phyloP scores from a whole-genome alignment of 2,797 vertebrate species.

The Lacerta bilineata region DNA sequence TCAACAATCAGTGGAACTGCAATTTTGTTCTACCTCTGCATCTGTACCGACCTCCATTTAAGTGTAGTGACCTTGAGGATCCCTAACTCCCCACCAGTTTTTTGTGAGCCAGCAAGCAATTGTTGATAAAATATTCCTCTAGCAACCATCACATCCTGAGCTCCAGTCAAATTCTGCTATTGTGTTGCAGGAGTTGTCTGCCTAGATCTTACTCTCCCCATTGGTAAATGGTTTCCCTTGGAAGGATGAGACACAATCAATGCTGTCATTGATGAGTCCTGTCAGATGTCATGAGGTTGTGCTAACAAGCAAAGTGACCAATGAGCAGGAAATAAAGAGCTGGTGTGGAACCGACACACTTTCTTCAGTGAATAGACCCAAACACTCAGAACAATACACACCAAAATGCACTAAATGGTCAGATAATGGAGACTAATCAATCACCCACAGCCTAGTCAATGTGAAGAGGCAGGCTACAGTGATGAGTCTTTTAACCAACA shows the following conservation, averaged over 20 bases:
- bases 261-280: not conserved
- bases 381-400: not conserved
- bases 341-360: not conserved
- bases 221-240: not conserved
- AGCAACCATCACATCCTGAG: not conserved
- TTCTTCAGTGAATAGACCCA: not conserved
- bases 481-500: not conserved
- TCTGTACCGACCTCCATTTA: not conserved
- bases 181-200: not conserved
- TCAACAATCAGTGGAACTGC: not conserved
- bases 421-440: not conserved
- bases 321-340: not conserved
- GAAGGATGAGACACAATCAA: not conserved
- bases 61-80: not conserved
- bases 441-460: not conserved
- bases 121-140: no score
- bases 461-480: not conserved
- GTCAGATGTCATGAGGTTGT: not conserved
- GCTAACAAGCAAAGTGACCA: not conserved
- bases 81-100: not conserved
- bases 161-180: not conserved
- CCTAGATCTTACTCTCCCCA: not conserved
- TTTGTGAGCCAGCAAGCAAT: not conserved
- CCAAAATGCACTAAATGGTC: conserved; percentile 13
- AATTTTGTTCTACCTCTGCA: not conserved